Evolutionary conservation across 1,140 invertebrate genomes (phyloP).

Genomic region (Drosophila obscura): DNA sequence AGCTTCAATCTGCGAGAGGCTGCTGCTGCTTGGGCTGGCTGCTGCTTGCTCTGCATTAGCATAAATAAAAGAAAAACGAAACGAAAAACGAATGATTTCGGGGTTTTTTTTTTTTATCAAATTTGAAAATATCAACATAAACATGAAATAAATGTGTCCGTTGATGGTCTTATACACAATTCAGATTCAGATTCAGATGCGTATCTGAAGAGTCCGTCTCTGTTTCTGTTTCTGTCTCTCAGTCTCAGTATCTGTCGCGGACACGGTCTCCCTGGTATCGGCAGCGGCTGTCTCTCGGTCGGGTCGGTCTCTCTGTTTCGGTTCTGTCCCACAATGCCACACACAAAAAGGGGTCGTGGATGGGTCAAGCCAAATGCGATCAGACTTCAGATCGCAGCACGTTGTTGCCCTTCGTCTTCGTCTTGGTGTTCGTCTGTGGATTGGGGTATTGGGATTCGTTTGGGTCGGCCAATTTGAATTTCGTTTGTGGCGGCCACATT

Average conservation of each 20-base stretch:
- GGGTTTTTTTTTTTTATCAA: conserved; percentile 61
- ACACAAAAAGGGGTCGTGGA: conserved; percentile 62
- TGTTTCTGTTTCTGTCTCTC: conserved; percentile 3
- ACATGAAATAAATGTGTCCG: conserved; percentile 82
- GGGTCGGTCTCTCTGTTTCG: too few species aligned
- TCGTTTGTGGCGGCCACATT: conserved; percentile 73
- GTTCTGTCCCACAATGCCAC: conserved; percentile 38
- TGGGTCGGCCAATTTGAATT: conserved; percentile 65
- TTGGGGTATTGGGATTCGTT: not conserved
- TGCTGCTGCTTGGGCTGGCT: not conserved
- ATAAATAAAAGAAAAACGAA: conserved; percentile 74
- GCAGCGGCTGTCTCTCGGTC: too few species aligned
- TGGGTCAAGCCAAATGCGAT: conserved; percentile 60
- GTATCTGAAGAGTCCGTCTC: conserved; percentile 49
- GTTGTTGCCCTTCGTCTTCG: conserved; percentile 8
- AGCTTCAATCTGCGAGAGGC: conserved; percentile 10
- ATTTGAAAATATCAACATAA: conserved; percentile 81
- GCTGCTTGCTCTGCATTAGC: conserved; percentile 46
- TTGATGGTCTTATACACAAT: conserved; percentile 80
- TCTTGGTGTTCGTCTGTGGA: too few species aligned
- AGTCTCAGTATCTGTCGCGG: not conserved
- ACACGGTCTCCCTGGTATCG: too few species aligned
- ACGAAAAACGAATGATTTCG: conserved; percentile 49
- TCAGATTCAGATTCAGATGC: conserved; percentile 76
- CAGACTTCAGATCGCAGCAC: conserved; percentile 32